Evolutionary conservation across 2,888 invertebrate species (phyloP).

Genomic region (Tipula confusa): DNA sequence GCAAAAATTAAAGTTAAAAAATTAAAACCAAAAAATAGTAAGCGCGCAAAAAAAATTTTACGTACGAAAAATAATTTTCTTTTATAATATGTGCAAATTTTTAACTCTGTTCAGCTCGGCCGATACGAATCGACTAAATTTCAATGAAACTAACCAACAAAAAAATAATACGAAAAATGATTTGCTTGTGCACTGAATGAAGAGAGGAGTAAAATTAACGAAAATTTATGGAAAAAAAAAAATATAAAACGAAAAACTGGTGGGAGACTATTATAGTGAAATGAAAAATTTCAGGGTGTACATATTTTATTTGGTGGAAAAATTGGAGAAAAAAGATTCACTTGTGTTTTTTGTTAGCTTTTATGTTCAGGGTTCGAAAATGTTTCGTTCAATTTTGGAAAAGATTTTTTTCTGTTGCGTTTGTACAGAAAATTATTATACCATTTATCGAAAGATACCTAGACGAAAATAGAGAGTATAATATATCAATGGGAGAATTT

Average conservation of each 20-base stretch:
- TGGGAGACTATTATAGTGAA: not conserved
- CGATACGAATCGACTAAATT: not conserved
- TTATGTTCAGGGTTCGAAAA: not conserved
- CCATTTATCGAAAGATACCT: not conserved
- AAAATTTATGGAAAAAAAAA: slow-evolving; percentile 14
- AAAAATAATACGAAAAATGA: not conserved
- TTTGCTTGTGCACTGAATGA: not conserved
- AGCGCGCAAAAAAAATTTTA: not conserved
- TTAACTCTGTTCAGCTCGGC: not conserved
- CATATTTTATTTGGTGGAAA: not conserved
- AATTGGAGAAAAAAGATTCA: not conserved
- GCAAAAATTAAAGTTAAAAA: not conserved
- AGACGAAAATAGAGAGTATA: not conserved
- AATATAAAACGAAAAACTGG: not conserved
- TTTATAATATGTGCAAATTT: not conserved
- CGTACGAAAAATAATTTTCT: not conserved
- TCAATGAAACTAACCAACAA: not conserved
- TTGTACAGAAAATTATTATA: not conserved
- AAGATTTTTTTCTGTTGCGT: not conserved
- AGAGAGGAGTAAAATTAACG: not conserved
- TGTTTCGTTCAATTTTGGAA: not conserved
- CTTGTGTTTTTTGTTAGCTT: no score
- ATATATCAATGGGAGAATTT: not conserved
- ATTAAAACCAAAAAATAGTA: not conserved
- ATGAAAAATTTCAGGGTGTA: not conserved